Percentiles rank a stretch among this genome's conserved stretches.
phyloP scores from a whole-genome alignment of 2,797 vertebrate species.

The Syngnathus acus region DNA sequence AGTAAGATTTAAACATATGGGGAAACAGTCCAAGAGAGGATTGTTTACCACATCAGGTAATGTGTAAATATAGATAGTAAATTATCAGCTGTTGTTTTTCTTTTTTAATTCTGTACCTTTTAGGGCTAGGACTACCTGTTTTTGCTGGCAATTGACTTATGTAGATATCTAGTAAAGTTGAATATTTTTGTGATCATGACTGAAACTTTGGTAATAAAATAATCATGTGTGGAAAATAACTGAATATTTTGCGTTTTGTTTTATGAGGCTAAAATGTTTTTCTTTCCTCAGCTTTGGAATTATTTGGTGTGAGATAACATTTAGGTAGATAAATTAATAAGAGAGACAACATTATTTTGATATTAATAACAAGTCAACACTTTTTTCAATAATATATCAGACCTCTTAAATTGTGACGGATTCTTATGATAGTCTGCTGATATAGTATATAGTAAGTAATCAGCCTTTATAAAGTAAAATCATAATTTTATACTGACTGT shows the following conservation, averaged over 20 bases:
- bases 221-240: neutral
- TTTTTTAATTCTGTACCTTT: neutral
- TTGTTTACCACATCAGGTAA: slow-evolving; percentile 29
- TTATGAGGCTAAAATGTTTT: neutral
- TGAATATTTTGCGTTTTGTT: neutral
- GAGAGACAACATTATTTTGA: no score
- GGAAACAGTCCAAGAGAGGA: slow-evolving; percentile 8
- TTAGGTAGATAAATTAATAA: neutral
- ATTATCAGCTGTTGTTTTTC: no score
- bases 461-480: neutral
- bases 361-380: no score
- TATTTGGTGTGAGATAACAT: neutral
- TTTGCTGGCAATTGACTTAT: slow-evolving; percentile 62
- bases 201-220: slow-evolving; percentile 33
- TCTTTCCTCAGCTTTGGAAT: neutral
- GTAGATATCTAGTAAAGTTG: slow-evolving; percentile 16
- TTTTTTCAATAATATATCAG: neutral
- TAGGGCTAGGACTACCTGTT: slow-evolving; percentile 33
- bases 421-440: neutral
- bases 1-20: neutral
- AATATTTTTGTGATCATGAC: slow-evolving; percentile 21
- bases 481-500: neutral
- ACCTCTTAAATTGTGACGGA: neutral
- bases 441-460: no score
- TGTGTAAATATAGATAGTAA: neutral